Conservation (phyloP, 2,113 vertebrate species). For the Lontra canadensis region DNA sequence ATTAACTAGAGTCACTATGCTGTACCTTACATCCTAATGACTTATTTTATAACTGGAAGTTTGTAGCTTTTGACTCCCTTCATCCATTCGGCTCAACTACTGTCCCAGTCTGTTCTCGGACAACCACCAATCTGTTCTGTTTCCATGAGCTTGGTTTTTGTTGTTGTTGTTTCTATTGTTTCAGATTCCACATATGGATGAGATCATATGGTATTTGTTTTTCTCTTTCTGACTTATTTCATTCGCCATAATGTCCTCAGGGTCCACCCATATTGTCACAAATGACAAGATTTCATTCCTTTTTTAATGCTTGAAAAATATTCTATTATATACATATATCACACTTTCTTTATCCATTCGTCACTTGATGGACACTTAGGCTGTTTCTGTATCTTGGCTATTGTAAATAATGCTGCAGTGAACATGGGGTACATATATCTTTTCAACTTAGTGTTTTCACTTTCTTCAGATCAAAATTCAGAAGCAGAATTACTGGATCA, state of each 20-base stretch:
- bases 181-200: background rate
- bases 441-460: background rate
- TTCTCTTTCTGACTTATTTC: background rate
- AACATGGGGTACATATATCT: background rate
- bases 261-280: background rate
- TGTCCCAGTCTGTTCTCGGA: no score
- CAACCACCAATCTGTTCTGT: background rate
- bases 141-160: background rate
- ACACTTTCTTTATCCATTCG: background rate
- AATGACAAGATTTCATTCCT: background rate
- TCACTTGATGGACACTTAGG: background rate
- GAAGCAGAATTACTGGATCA: background rate
- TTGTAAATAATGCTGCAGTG: background rate
- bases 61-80: background rate
- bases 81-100: fast-evolving
- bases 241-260: background rate
- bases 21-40: background rate
- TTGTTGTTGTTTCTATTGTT: background rate
- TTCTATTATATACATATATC: background rate
- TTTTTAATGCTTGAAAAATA: background rate
- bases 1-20: background rate
- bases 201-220: background rate
- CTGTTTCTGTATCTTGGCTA: background rate
- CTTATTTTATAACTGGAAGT: background rate
- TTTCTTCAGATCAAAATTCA: background rate